phyloP scores from a whole-genome alignment of 2,888 invertebrate genomes.

The Cylindroiulus punctatus region DNA sequence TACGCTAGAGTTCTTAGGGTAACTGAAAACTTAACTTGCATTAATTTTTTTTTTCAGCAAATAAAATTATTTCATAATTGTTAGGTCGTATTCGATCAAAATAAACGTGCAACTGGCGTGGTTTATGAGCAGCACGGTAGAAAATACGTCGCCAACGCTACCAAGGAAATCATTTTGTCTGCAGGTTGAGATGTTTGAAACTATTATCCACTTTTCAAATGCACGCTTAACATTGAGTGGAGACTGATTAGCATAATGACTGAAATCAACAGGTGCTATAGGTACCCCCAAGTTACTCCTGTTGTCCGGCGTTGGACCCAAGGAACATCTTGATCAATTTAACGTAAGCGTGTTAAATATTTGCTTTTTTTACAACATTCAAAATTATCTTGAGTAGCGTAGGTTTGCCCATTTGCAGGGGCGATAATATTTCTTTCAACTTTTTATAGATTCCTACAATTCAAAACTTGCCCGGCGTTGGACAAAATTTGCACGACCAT shows the following conservation, averaged over 20 bases:
- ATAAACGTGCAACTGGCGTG: slow-evolving; percentile 53
- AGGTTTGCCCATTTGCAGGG: too few species aligned
- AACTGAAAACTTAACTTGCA: neutral
- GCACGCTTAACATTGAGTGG: neutral
- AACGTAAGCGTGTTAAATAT: neutral
- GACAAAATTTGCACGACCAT: slow-evolving; percentile 89
- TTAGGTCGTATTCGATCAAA: slow-evolving; percentile 54
- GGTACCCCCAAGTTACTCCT: slow-evolving; percentile 44
- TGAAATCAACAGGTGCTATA: neutral
- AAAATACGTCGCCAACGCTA: slow-evolving; percentile 50
- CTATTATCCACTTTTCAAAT: neutral
- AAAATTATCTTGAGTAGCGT: too few species aligned
- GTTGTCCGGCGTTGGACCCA: slow-evolving; percentile 57
- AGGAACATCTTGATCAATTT: neutral
- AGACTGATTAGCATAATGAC: neutral
- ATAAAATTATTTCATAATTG: neutral
- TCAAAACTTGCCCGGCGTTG: slow-evolving; percentile 80
- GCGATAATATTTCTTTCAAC: neutral
- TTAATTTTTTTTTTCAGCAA: too few species aligned
- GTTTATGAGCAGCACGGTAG: slow-evolving; percentile 45
- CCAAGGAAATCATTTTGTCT: slow-evolving; percentile 56
- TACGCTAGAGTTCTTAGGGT: slow-evolving; percentile 79
- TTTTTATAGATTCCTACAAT: slow-evolving; percentile 75
- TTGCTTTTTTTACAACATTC: neutral
- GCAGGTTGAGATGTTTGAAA: slow-evolving; percentile 43